Conservation (phyloP, 2,113 vertebrate species). For the Benitochromis conjunctus region DNA sequence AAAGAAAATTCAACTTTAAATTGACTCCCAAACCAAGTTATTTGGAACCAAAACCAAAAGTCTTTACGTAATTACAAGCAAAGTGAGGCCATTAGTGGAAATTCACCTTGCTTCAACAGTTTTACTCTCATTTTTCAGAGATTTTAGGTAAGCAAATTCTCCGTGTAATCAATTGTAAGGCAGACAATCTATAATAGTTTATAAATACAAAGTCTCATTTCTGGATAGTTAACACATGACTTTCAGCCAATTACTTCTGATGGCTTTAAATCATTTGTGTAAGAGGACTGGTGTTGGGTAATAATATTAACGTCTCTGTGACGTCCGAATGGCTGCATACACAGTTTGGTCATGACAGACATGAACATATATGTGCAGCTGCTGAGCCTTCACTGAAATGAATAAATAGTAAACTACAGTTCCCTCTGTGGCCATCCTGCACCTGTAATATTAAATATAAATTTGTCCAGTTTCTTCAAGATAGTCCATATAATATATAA, state of each 20-base stretch:
- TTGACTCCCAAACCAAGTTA: neutral
- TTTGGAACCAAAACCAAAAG: neutral
- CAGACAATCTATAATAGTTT: neutral
- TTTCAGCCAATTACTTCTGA: neutral
- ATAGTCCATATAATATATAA: neutral
- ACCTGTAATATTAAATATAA: neutral
- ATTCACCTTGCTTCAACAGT: neutral
- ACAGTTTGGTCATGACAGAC: neutral
- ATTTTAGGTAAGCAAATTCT: neutral
- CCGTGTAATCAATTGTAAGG: neutral
- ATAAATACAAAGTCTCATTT: neutral
- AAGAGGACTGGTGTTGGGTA: neutral
- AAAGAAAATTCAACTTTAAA: neutral
- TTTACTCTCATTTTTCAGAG: neutral
- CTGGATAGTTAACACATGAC: neutral
- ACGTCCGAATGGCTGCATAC: neutral
- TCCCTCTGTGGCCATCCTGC: neutral
- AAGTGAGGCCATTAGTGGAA: neutral
- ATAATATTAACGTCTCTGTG: neutral
- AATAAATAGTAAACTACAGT: neutral
- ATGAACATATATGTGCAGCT: neutral
- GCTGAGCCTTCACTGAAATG: neutral
- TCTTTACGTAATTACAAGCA: neutral
- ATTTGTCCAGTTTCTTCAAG: neutral
- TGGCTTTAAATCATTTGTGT: neutral